Base-by-base conservation (phyloP, 2,888 invertebrate genomes). In the Gasteruption jaculator region DNA sequence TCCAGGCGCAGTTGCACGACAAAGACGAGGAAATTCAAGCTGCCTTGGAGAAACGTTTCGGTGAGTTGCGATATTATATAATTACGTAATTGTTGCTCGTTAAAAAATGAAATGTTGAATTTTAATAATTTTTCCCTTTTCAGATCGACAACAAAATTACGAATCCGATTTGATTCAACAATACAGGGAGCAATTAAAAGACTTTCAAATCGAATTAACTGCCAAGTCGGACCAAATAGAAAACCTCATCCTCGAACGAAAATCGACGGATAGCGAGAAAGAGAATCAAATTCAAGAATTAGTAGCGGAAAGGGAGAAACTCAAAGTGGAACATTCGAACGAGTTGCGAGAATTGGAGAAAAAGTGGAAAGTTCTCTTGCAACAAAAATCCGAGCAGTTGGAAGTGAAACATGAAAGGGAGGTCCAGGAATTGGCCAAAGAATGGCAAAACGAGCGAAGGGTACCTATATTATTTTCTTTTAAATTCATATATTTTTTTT, bases 381-480 rank as follows among this genome's bases (percentile, higher is more conserved):
- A 65, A 20, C 61, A 64, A 18, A 66, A 57, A 48, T 57, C 50
- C 10, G 57, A 55, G 11, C 60, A 60, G 8, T 36, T 68, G 8
- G 61, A 63, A 44, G 49, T 46, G 3, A 63, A 64, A 42, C 63
- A 68, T 20, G 60, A 60, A 18, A 56, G 63, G 19, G 64, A 67
- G 41, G 46, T 68, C 22, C 58, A 52, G 36, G 66, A 62, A 50
- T 54, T 69, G 36, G 71, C 61, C 27, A 66, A 59, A 30, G 71
- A 72, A 46, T 73, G 73, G 73, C 60, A 61, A 35, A 62, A 60
- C 29, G 71, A 73, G 53, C 57, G 69, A 52, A 65, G 61, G 58
- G 73, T 73, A 45, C 52, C 55, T 51, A 45, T 14, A 32, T 32
- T 32, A 11, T 19, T n/a, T 8, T 16, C 38, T 36, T 27, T 34